phyloP scores from a whole-genome alignment of 2,888 invertebrate species.

The Tenthredo scrophulariae region DNA sequence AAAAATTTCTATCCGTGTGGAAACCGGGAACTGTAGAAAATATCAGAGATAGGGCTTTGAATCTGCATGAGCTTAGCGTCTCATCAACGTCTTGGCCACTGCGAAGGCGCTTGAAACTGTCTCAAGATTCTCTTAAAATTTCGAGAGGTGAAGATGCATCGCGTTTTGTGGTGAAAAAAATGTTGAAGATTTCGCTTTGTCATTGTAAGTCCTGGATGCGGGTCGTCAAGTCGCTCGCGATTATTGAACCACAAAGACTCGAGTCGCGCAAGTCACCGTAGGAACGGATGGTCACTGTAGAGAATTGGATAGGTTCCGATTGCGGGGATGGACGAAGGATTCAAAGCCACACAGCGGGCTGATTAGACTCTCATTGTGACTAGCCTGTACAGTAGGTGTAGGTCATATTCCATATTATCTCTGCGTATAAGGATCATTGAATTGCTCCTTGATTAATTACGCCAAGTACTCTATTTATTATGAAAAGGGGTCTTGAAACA shows the following conservation, averaged over 20 bases:
- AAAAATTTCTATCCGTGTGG: not conserved
- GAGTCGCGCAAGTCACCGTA: not conserved
- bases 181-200: not conserved
- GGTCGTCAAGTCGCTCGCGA: not conserved
- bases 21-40: not conserved
- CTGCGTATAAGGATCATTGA: not conserved
- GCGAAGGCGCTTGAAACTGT: not conserved
- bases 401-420: not conserved
- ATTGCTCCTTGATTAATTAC: not conserved
- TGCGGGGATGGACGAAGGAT: not conserved
- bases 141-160: not conserved
- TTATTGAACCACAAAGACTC: not conserved
- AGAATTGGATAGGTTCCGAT: not conserved
- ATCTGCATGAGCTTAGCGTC: not conserved
- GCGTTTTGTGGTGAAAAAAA: not conserved
- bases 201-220: not conserved
- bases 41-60: not conserved
- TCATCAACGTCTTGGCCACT: not conserved
- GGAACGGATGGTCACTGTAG: not conserved
- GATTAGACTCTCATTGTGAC: not conserved
- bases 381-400: not conserved
- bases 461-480: not conserved
- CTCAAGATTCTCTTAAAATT: constrained; percentile 6
- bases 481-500: too few species aligned
- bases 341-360: not conserved